Evolutionary conservation across 2,113 vertebrate genomes (phyloP).

Genomic region (Myrmecophaga tridactyla): DNA sequence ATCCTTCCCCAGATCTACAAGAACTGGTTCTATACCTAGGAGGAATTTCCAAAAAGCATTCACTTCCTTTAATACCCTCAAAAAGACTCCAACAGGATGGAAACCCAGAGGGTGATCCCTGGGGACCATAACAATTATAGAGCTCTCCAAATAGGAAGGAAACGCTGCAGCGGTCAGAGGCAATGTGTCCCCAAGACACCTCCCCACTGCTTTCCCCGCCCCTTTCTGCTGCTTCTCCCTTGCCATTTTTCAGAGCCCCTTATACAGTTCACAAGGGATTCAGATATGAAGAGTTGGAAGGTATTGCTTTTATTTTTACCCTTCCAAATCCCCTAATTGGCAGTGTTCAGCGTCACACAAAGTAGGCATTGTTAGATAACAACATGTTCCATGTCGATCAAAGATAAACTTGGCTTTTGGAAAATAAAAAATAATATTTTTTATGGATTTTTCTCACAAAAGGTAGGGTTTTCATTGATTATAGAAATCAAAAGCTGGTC

Average conservation of each 20-base stretch:
- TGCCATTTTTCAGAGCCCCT: slow-evolving; percentile 43
- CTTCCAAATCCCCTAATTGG: slow-evolving; percentile 1
- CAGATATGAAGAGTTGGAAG: slow-evolving; percentile 23
- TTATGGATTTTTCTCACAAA: slow-evolving; percentile 69
- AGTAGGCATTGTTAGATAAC: not conserved
- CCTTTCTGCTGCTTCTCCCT: not conserved
- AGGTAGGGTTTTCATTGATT: slow-evolving; percentile 33
- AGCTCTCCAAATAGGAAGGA: slow-evolving; percentile 74
- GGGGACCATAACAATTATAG: slow-evolving; percentile 53
- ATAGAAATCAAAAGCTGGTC: slow-evolving; percentile 12
- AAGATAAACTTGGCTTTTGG: slow-evolving; percentile 59
- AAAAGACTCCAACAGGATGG: slow-evolving; percentile 50
- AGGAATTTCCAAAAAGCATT: slow-evolving; percentile 41
- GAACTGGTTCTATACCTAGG: not conserved
- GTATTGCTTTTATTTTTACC: slow-evolving; percentile 48
- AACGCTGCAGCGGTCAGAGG: slow-evolving; percentile 65
- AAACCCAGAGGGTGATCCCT: slow-evolving; percentile 32
- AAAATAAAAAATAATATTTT: slow-evolving; percentile 66
- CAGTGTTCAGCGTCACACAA: not conserved
- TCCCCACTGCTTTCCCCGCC: not conserved
- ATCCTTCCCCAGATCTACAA: not conserved
- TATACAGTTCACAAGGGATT: slow-evolving; percentile 49
- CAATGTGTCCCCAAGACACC: slow-evolving; percentile 53
- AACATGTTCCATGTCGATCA: slow-evolving; percentile 26
- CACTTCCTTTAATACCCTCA: slow-evolving; percentile 64